Conservation (phyloP, 2,113 vertebrate genomes). For the Halichoeres trimaculatus region DNA sequence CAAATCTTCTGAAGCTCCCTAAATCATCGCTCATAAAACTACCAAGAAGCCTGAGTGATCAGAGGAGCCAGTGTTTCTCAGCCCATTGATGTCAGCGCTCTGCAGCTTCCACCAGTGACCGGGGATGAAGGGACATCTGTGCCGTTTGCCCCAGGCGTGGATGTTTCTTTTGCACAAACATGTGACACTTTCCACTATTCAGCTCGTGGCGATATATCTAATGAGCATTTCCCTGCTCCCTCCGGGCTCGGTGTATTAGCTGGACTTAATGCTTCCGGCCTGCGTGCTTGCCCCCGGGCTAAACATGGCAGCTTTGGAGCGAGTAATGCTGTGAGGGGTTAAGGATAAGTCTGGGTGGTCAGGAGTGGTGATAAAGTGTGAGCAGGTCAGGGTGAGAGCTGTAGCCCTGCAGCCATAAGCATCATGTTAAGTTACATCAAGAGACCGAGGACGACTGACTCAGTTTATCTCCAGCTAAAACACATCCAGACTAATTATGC, state of each 20-base stretch:
- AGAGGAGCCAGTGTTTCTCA: conserved; percentile 59
- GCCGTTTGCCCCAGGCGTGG: conserved; percentile 65
- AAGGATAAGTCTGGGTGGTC: conserved; percentile 78
- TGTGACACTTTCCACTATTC: conserved; percentile 76
- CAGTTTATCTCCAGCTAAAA: not conserved
- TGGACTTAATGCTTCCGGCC: conserved; percentile 79
- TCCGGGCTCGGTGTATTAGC: conserved; percentile 70
- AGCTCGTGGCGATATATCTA: conserved; percentile 66
- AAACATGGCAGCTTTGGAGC: conserved; percentile 66
- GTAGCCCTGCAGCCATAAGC: conserved; percentile 43
- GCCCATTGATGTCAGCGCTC: conserved; percentile 56
- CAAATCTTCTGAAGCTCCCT: conserved; percentile 33
- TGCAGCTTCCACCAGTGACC: conserved; percentile 48
- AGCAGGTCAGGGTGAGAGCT: conserved; percentile 52
- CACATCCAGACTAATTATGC: too few relatives aligned
- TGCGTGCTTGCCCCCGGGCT: conserved; percentile 42
- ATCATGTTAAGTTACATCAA: conserved; percentile 57
- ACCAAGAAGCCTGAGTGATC: conserved; percentile 29
- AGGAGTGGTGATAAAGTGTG: conserved; percentile 71
- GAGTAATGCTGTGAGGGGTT: conserved; percentile 53
- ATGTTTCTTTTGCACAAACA: conserved; percentile 76
- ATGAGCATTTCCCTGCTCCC: conserved; percentile 64
- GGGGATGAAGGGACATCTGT: conserved; percentile 74
- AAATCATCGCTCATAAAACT: conserved; percentile 52
- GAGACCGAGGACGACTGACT: not conserved